Conservation (phyloP, 2,113 vertebrate genomes). For the Ictidomys tridecemlineatus region DNA sequence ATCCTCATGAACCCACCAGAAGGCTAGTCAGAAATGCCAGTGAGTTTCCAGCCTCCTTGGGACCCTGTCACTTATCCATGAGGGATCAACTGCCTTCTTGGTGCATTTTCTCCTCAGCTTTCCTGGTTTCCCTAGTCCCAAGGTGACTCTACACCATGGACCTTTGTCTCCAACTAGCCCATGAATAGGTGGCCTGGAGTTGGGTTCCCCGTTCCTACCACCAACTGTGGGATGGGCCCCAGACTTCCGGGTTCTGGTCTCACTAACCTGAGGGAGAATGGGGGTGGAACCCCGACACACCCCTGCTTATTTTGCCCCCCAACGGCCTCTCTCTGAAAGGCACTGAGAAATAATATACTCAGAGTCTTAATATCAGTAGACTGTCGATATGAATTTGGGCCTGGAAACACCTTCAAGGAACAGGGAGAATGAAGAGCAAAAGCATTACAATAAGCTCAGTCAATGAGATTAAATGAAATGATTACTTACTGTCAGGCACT, state of each 20-base stretch:
- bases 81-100: not conserved
- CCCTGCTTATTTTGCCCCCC: too few species aligned
- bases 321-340: not conserved
- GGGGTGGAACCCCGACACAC: too few species aligned
- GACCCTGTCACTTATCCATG: not conserved
- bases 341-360: not conserved
- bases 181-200: not conserved
- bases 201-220: not conserved
- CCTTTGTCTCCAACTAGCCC: too few species aligned
- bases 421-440: not conserved
- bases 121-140: not conserved
- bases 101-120: not conserved
- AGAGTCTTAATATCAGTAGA: not conserved
- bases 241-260: not conserved
- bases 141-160: fast-evolving
- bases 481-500: not conserved
- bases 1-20: too few species aligned
- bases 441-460: not conserved
- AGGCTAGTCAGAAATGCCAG: not conserved
- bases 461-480: not conserved
- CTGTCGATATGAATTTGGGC: not conserved
- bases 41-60: fast-evolving
- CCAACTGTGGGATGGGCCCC: not conserved
- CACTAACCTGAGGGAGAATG: not conserved
- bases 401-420: not conserved